These are phyloP conservation scores for Syrrhaptes paradoxus DNA, from an alignment of 2,113 vertebrate species.

Conservation along the genomic window DNA sequence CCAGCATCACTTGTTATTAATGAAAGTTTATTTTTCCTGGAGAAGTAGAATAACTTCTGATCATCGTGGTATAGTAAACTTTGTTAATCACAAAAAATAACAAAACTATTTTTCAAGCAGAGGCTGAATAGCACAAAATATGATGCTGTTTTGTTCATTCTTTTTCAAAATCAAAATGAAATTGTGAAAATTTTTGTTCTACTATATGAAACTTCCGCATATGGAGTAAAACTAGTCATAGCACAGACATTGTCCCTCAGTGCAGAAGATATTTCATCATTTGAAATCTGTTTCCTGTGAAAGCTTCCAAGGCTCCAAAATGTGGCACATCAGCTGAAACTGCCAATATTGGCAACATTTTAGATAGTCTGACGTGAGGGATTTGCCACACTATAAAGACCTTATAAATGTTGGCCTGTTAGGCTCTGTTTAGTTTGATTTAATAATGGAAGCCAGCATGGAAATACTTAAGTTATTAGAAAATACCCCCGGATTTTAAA, in stretches of 20 bases:
- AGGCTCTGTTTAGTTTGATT: background rate
- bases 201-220: background rate
- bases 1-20: background rate
- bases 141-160: background rate
- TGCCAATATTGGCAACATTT: background rate
- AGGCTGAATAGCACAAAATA: background rate
- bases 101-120: background rate
- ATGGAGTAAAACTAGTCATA: background rate
- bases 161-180: background rate
- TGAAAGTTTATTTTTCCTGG: background rate
- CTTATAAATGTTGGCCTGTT: background rate
- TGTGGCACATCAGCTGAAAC: background rate
- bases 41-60: background rate
- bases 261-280: background rate
- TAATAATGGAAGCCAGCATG: background rate
- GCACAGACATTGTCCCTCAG: background rate
- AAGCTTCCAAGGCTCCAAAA: background rate
- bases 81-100: background rate
- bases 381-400: background rate
- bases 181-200: background rate
- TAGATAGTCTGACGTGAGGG: background rate
- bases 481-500: background rate
- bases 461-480: background rate
- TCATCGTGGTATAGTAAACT: background rate
- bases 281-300: background rate